phyloP scores from a whole-genome alignment of 2,888 invertebrate species.

The Aricia artaxerxes region DNA sequence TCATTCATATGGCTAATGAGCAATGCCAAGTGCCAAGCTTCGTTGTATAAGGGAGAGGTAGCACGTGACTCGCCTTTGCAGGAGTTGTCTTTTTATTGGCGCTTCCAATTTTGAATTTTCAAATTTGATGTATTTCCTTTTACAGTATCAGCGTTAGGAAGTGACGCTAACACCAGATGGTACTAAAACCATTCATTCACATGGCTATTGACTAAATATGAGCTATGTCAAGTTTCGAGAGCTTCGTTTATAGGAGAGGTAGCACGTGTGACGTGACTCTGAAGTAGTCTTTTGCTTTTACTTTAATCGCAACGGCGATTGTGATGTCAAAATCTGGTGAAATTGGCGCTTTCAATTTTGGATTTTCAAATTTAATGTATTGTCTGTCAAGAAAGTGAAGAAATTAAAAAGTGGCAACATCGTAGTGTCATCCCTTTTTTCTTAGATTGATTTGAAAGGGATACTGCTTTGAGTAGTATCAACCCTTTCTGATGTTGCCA shows the following conservation, averaged over 20 bases:
- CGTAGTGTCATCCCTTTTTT: too few relatives aligned
- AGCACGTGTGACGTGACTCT: not conserved
- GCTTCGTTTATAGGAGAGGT: not conserved
- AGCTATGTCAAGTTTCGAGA: not conserved
- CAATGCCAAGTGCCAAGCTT: not conserved
- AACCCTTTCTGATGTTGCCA: too few relatives aligned
- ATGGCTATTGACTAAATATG: not conserved
- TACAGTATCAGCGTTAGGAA: not conserved
- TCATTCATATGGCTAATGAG: constrained; percentile 12
- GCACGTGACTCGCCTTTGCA: not conserved
- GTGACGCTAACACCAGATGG: too few relatives aligned
- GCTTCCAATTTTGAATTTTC: not conserved
- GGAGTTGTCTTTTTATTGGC: not conserved
- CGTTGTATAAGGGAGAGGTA: not conserved
- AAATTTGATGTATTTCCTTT: not conserved
- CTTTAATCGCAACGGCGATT: not conserved
- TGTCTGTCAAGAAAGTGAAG: too few relatives aligned
- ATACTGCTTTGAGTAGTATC: too few relatives aligned
- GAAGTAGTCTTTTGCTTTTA: not conserved
- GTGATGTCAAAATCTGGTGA: not conserved
- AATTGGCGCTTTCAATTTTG: not conserved
- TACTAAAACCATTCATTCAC: constrained; percentile 6
- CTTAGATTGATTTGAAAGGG: too few relatives aligned
- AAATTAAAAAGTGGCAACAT: too few relatives aligned
- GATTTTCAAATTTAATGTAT: not conserved